Percentiles rank a stretch among this genome's conserved stretches.
Evolutionary conservation across 2,113 vertebrate species (phyloP).

Genomic region (Stegostoma tigrinum): DNA sequence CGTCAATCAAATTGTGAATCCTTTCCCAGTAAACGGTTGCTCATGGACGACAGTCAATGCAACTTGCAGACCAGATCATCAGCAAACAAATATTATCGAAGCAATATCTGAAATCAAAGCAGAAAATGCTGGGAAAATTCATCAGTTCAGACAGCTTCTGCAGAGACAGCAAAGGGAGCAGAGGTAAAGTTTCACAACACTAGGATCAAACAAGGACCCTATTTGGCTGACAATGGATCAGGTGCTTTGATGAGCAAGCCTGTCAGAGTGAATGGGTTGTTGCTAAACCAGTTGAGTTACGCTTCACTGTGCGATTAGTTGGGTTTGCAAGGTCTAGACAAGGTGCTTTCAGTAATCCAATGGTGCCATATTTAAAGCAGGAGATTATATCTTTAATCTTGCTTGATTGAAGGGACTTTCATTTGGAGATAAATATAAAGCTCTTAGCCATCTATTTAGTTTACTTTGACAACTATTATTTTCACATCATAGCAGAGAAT

Average conservation of each 20-base stretch:
- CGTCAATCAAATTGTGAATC: not conserved
- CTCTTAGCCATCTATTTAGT: not conserved
- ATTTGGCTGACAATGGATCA: not conserved
- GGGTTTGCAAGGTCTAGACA: not conserved
- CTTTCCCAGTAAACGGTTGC: not conserved
- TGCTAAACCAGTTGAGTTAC: not conserved
- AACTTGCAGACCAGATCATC: not conserved
- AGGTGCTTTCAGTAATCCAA: not conserved
- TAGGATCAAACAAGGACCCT: not conserved
- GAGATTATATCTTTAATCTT: not conserved
- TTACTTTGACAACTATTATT: not conserved
- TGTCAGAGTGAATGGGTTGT: not conserved
- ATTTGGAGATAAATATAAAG: not conserved
- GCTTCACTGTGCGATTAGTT: not conserved
- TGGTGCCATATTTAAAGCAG: not conserved
- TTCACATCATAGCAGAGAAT: not conserved
- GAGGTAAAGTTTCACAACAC: no score
- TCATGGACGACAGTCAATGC: not conserved
- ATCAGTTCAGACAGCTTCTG: no score
- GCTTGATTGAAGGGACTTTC: not conserved
- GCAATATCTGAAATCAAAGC: no score
- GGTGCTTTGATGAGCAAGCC: not conserved
- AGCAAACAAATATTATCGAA: not conserved
- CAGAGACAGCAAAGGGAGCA: no score
- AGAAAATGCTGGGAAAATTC: no score